Evolutionary conservation across 2,113 vertebrate species (phyloP).

Genomic region (Aplodontia rufa): DNA sequence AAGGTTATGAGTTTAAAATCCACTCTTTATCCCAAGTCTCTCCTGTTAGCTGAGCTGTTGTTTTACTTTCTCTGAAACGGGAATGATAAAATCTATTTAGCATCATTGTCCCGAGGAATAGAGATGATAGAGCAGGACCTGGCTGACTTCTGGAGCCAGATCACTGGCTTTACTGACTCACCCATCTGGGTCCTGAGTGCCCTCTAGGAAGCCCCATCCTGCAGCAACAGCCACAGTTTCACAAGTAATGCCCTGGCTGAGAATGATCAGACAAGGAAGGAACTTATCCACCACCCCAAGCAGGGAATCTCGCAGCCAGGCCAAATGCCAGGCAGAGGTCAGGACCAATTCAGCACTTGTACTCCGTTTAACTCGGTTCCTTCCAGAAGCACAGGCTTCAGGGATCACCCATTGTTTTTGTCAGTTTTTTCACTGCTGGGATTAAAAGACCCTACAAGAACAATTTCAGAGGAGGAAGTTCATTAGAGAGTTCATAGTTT

Average conservation of each 20-base stretch:
- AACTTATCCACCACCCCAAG: too few species aligned
- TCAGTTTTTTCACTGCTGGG: too few species aligned
- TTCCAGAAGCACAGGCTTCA: background rate
- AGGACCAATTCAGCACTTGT: too few species aligned
- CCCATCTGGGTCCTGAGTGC: background rate
- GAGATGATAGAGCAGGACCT: background rate
- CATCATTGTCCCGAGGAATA: background rate
- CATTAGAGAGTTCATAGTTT: too few species aligned
- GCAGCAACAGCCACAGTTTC: background rate
- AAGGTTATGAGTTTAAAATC: background rate
- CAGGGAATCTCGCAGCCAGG: background rate
- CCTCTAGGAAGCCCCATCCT: background rate
- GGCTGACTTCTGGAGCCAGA: background rate
- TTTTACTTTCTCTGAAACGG: background rate
- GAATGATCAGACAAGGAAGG: background rate
- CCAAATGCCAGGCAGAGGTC: background rate
- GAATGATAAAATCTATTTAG: background rate
- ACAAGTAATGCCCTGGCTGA: background rate
- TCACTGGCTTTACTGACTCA: background rate
- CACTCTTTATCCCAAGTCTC: background rate
- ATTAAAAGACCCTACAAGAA: too few species aligned
- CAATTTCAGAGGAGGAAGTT: too few species aligned
- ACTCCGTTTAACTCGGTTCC: background rate
- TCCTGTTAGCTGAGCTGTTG: background rate
- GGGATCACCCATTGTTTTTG: background rate